phyloP scores from a whole-genome alignment of 37 sponge, comb jelly and placozoan species.

The Axinella damicornis region DNA sequence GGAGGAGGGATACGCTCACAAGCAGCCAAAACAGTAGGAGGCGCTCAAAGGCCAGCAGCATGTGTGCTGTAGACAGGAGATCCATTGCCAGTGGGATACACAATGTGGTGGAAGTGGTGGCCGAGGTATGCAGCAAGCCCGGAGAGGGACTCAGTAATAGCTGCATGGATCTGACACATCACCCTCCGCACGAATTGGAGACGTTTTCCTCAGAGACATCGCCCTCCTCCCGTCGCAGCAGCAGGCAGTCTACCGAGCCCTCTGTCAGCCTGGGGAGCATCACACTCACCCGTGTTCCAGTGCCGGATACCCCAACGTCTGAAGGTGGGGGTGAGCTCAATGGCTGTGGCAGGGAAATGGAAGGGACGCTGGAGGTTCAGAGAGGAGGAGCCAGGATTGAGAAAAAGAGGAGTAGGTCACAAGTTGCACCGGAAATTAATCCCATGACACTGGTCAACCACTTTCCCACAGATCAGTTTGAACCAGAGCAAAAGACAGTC shows the following conservation, averaged over 20 bases:
- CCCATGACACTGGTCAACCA: too few species aligned
- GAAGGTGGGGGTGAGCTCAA: not conserved
- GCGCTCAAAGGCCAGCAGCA: not conserved
- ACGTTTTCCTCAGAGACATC: not conserved
- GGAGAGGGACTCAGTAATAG: constrained; percentile 55
- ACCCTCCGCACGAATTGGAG: constrained; percentile 15
- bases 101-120: not conserved
- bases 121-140: not conserved
- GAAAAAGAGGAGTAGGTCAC: not conserved
- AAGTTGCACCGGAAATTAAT: constrained; percentile 34
- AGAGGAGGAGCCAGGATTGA: not conserved
- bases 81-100: not conserved
- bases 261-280: constrained; percentile 12
- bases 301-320: constrained; percentile 5
- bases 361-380: not conserved
- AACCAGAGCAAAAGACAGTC: too few species aligned
- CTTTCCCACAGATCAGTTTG: not conserved
- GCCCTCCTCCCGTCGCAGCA: not conserved
- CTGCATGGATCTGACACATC: constrained; percentile 29
- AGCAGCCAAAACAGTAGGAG: not conserved
- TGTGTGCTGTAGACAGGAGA: too few species aligned
- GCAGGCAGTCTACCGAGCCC: constrained; percentile 17
- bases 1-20: constrained; percentile 61
- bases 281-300: constrained; percentile 1
- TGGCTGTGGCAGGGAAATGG: too few species aligned